phyloP scores from a whole-genome alignment of 1,140 invertebrate species.

The Magallana ariakensis region DNA sequence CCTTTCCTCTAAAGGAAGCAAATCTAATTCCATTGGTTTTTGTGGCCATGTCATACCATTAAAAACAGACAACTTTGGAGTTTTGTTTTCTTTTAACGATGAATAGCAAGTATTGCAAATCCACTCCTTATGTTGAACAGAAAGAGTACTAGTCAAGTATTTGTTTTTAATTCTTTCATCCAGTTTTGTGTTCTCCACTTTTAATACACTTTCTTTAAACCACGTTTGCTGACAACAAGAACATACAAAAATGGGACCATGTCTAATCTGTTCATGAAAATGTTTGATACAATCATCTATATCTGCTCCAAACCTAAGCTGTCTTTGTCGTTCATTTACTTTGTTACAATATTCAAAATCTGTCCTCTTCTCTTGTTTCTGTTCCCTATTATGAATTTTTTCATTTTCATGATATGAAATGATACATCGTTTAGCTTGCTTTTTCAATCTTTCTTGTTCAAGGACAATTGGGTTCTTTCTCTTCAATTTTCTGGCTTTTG shows the following conservation, averaged over 20 bases:
- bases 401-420: neutral
- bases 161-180: neutral
- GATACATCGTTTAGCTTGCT: neutral
- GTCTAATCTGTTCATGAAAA: constrained; percentile 38
- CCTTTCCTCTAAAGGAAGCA: constrained; percentile 46
- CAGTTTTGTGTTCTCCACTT: neutral
- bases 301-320: neutral
- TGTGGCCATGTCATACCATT: constrained; percentile 40
- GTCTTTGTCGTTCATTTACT: constrained; percentile 12
- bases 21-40: constrained; percentile 32
- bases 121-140: constrained; percentile 40
- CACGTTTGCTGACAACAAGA: constrained; percentile 42
- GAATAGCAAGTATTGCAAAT: constrained; percentile 41
- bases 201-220: constrained; percentile 22
- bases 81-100: constrained; percentile 14
- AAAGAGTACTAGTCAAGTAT: neutral
- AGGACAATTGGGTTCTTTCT: neutral
- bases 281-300: constrained; percentile 5
- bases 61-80: constrained; percentile 36
- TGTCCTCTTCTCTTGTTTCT: neutral
- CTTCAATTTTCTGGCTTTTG: neutral
- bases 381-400: constrained; percentile 17
- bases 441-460: constrained; percentile 36
- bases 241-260: constrained; percentile 46
- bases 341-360: neutral